Evolutionary conservation across 1,140 invertebrate genomes (phyloP), one percentile per base, ranked within the genome.

Genomic region (Zaprionus ghesquierei): DNA sequence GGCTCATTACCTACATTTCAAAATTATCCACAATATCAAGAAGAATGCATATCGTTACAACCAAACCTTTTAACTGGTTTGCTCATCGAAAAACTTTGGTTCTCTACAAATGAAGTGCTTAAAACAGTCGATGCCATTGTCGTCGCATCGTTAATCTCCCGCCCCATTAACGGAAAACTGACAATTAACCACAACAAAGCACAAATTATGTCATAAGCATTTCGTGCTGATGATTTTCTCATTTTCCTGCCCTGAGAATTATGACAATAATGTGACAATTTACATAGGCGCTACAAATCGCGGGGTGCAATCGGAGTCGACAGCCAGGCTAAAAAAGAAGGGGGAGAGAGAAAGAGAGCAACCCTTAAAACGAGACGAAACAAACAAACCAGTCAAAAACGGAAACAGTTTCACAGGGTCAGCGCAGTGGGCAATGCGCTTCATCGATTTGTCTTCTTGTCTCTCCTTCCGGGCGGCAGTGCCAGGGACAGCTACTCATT

Each of bases 201-300:
- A 59, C 71, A 87, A 86, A 86, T 86, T 82, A 86, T 86, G 82
- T 82, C 79, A 86, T 87, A 69, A 68, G 69, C 65, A 78, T 82
- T 82, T 79, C 64, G 41, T 65, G 75, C 69, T 81, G 69, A 81
- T 87, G 82, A 72, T 63, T 86, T 86, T 81, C 77, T 70, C 64
- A 84, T 84, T 84, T 41, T 59, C 58, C 41, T 41, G 72, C 33
- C 79, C 60, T 29, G 55, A 70, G 63, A 87, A 87, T 89, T 87
- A 84, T 87, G 82, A 87, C 79, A 89, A 84, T 79, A 87, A 87
- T 89, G 84, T 89, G 84, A 87, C 84, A 89, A 87, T 87, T 87
- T 87, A 87, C 82, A 87, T 84, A 77, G 72, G 56, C 56, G 49
- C 70, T 61, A 71, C 68, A 87, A 82, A 87, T 87, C 79, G 79